Evolutionary conservation across 2,797 vertebrate genomes (phyloP).

Genomic region (Odontamblyopus rebecca): DNA sequence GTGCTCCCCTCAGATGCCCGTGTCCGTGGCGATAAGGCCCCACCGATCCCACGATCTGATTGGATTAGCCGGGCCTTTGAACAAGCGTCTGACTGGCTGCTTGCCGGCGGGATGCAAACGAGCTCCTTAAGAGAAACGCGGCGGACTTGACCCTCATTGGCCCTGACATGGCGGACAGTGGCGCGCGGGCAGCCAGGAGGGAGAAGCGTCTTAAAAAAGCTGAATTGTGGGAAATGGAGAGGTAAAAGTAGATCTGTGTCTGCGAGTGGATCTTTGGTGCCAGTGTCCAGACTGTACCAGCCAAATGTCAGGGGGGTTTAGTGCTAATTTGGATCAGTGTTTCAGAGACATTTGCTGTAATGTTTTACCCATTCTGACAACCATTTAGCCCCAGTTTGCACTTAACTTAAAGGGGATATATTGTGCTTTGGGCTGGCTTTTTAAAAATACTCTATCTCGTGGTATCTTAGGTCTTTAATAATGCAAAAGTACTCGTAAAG

Average conservation of each 20-base stretch:
- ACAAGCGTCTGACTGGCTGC: conserved; percentile 73
- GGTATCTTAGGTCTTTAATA: too few relatives aligned
- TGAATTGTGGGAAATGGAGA: conserved; percentile 58
- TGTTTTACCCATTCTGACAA: conserved; percentile 59
- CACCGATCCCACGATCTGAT: conserved; percentile 70
- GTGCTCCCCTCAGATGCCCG: conserved; percentile 68
- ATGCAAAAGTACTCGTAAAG: too few relatives aligned
- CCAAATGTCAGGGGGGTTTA: conserved; percentile 51
- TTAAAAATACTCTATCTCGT: too few relatives aligned
- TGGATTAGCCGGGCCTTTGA: conserved; percentile 71
- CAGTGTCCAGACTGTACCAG: conserved; percentile 38
- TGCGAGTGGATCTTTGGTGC: conserved; percentile 47
- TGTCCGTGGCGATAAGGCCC: conserved; percentile 70
- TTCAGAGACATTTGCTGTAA: conserved; percentile 51
- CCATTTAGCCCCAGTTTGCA: conserved; percentile 63
- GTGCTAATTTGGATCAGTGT: conserved; percentile 53
- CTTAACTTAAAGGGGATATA: conserved; percentile 2
- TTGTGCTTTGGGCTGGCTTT: neutral
- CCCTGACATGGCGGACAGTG: conserved; percentile 66
- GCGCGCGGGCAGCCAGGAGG: conserved; percentile 46
- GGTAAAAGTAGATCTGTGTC: conserved; percentile 52
- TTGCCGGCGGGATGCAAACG: conserved; percentile 77
- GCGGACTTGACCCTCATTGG: conserved; percentile 71
- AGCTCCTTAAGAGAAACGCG: conserved; percentile 67
- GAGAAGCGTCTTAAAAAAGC: conserved; percentile 44